These are phyloP conservation scores for Meandrusa payeni DNA, from an alignment of 2,888 invertebrate species.

Conservation along the genomic window DNA sequence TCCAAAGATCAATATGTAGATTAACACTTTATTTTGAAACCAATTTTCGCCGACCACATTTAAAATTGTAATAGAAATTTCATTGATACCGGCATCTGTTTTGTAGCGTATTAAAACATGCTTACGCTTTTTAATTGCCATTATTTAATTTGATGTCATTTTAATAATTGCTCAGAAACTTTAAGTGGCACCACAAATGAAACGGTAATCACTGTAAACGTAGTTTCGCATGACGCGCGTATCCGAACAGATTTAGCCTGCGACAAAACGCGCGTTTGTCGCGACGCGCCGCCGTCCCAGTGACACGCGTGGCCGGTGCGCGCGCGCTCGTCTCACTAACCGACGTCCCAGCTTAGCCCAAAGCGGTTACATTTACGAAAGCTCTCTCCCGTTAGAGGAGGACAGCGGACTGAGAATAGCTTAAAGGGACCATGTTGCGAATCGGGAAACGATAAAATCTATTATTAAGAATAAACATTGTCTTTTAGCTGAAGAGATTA, in stretches of 20 bases:
- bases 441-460: background rate
- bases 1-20: too few relatives aligned
- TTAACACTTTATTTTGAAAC: too few relatives aligned
- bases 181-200: constrained; percentile 23
- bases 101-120: too few relatives aligned
- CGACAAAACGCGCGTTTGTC: constrained; percentile 27
- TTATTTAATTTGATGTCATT: too few relatives aligned
- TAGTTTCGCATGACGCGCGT: constrained; percentile 32
- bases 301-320: constrained; percentile 60
- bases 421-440: background rate
- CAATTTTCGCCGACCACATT: too few relatives aligned
- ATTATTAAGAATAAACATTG: too few relatives aligned
- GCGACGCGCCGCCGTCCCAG: constrained; percentile 21
- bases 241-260: constrained; percentile 43
- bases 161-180: constrained; percentile 40
- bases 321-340: constrained; percentile 69
- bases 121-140: too few relatives aligned
- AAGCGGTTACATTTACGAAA: constrained; percentile 55
- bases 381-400: constrained; percentile 57
- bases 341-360: constrained; percentile 46
- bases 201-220: constrained; percentile 37
- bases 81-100: too few relatives aligned
- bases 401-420: constrained; percentile 37
- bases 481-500: too few relatives aligned
- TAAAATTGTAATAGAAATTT: too few relatives aligned